These are phyloP conservation scores for Amphiura filiformis DNA, from an alignment of 35 echinoderm and acorn worm genomes.

Conservation along the genomic window DNA sequence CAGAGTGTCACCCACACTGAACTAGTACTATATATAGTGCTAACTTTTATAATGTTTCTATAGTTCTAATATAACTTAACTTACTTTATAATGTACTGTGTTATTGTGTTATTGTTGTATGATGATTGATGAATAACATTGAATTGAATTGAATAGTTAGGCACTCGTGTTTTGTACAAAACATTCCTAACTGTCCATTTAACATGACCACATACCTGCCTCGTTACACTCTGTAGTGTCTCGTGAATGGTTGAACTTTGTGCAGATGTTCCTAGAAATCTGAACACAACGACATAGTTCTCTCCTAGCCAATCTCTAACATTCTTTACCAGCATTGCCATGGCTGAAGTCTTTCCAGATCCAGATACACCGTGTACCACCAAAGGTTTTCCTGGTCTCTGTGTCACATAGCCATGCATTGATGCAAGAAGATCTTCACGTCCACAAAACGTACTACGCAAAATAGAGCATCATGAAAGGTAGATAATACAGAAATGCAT, in stretches of 20 bases:
- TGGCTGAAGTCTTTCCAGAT: constrained; percentile 83
- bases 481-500: too few species aligned
- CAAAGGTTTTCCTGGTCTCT: constrained; percentile 52
- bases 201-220: constrained; percentile 78
- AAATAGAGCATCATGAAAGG: too few species aligned
- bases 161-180: too few species aligned
- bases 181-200: too few species aligned
- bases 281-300: constrained; percentile 51
- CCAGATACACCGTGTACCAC: constrained; percentile 86
- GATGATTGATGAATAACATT: too few species aligned
- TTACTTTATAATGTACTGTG: too few species aligned
- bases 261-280: constrained; percentile 68
- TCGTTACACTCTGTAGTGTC: constrained; percentile 53
- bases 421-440: constrained; percentile 59
- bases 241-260: constrained; percentile 54
- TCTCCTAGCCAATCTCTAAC: constrained; percentile 33
- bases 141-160: too few species aligned
- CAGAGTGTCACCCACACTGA: too few species aligned
- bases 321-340: constrained; percentile 73
- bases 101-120: too few species aligned
- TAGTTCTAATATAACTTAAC: too few species aligned
- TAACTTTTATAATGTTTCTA: too few species aligned
- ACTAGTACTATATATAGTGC: too few species aligned
- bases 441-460: constrained; percentile 55
- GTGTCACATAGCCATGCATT: constrained; percentile 22